These are phyloP conservation scores for Stomatorhinus walkeri DNA, from an alignment of 2,797 vertebrate species.

Conservation along the genomic window DNA sequence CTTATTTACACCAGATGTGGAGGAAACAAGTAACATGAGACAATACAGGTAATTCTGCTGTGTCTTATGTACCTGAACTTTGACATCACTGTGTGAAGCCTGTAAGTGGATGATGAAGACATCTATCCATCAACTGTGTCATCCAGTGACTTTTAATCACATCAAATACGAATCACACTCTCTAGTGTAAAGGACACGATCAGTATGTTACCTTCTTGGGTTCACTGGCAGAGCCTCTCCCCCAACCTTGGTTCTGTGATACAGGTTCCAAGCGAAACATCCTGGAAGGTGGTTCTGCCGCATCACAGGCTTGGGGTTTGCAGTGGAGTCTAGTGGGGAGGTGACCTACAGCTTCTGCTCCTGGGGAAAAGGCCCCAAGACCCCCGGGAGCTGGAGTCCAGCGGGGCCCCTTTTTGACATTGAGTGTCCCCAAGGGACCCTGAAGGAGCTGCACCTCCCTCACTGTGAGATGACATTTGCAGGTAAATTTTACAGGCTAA, in stretches of 20 bases:
- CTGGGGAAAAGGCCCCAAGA: not conserved
- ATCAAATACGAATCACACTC: not conserved
- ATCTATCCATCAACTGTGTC: not conserved
- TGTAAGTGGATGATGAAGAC: not conserved
- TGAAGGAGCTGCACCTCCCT: not conserved
- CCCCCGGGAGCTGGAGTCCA: not conserved
- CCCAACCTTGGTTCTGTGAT: not conserved
- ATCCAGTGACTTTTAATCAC: not conserved
- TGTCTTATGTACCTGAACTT: not conserved
- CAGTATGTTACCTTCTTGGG: not conserved
- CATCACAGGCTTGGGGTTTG: slow-evolving; percentile 1
- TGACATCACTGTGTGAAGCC: not conserved
- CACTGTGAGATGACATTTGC: not conserved
- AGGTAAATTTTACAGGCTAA: not conserved
- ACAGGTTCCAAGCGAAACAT: not conserved
- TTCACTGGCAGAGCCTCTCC: not conserved
- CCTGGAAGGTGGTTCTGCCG: not conserved
- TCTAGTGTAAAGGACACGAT: not conserved
- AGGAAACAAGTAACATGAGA: not conserved
- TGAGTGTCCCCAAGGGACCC: not conserved
- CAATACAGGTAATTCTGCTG: not conserved
- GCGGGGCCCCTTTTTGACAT: not conserved
- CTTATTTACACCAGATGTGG: not conserved
- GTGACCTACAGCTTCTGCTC: not conserved
- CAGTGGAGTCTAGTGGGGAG: not conserved